Evolutionary conservation across 2,113 vertebrate species (phyloP), one percentile per base, ranked within the genome.

Genomic region (Heterochromis multidens): DNA sequence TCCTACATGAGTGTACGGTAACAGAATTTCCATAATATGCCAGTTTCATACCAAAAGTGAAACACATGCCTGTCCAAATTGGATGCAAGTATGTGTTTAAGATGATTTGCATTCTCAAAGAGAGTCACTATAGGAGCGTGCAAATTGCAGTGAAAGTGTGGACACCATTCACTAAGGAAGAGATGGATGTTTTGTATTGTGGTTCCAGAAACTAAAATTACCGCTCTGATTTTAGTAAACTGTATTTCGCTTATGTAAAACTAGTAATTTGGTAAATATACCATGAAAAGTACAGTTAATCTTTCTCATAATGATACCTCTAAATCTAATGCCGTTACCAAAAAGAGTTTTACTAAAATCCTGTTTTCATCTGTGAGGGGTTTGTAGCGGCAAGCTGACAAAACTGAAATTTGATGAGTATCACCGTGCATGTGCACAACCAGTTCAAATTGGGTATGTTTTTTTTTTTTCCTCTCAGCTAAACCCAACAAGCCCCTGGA

Each of bases 191-290:
- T 82, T 79, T 61, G 16, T 82, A 16, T 52, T 84, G 19, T 77
- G 56, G 6, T 77, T 80, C 33, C 56, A 83, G 52, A 10, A 86
- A 27, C 78, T 67, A 17, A 80, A 82, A 84, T 88, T 87, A 84
- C 58, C 80, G 29, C n/a, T 17, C 57, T 37, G 46, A 27, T 57
- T 77, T 83, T 63, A 81, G 52, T 52, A 57, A 11, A 11, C 57
- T 13, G 1, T 63, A 78, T 27, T 86, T 84, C 33, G 52, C 14
- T 7, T 80, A 14, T 57, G 23, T 17, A 13, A 40, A 80, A 65
- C 61, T 56, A 13, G 8, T 63, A 79, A 21, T 54, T 81, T 78
- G 21, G 37, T 5, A 57, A 65, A 46, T 19, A 2, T 27, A 31
- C 43, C 13, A 27, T 19, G 7, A 82, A 54, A 63, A 59, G 21